Conservation (phyloP, 2,797 vertebrate species). For the Xyrichtys novacula region DNA sequence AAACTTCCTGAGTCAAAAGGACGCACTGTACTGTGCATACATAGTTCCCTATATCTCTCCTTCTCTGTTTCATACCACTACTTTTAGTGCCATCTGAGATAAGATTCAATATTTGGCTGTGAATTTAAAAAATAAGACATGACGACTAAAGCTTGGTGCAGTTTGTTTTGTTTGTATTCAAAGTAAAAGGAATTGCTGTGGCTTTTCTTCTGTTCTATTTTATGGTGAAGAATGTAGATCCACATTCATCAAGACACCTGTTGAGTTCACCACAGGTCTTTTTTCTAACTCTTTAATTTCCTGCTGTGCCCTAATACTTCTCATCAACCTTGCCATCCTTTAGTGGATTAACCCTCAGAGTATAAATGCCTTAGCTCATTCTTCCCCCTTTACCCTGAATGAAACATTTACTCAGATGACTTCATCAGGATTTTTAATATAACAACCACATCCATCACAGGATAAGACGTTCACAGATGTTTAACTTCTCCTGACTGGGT, state of each 20-base stretch:
- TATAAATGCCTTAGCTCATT: conserved; percentile 19
- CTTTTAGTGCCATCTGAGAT: no score
- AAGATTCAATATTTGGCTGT: no score
- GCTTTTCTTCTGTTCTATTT: no score
- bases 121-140: no score
- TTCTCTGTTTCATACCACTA: no score
- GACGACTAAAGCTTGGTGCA: no score
- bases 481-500: conserved; percentile 20
- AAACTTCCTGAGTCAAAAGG: no score
- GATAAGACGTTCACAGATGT: background rate
- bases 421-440: conserved; percentile 4
- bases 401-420: conserved; percentile 6
- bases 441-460: conserved; percentile 29
- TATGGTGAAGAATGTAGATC: background rate
- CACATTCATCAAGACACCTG: conserved; percentile 18
- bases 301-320: conserved; percentile 27
- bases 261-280: conserved; percentile 11
- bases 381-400: conserved; percentile 20
- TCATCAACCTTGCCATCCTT: conserved; percentile 1
- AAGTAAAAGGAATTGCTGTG: no score
- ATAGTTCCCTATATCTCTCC: no score
- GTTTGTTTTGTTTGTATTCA: no score
- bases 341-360: conserved; percentile 27
- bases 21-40: no score
- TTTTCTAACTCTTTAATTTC: conserved; percentile 38